These are phyloP conservation scores for Balaenoptera acutorostrata DNA, from an alignment of 2,113 vertebrate genomes.

Conservation along the genomic window DNA sequence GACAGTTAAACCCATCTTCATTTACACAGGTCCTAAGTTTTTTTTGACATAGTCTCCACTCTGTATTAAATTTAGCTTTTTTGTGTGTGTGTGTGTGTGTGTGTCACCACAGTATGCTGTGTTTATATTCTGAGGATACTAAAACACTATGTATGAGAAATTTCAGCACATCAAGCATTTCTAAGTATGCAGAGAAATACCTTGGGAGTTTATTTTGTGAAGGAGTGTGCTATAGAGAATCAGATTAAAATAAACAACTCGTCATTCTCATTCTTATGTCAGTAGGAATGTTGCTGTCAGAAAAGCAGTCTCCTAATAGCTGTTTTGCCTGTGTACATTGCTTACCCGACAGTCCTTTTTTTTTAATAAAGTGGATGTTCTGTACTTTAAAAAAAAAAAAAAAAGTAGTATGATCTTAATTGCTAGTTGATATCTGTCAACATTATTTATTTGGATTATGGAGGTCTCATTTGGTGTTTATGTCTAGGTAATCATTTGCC, in stretches of 20 bases:
- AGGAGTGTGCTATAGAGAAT: neutral
- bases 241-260: constrained; percentile 27
- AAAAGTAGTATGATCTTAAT: neutral
- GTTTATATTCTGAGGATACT: neutral
- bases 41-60: neutral
- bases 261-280: neutral
- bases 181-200: constrained; percentile 7
- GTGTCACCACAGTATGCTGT: neutral
- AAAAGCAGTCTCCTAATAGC: neutral
- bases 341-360: neutral
- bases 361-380: neutral
- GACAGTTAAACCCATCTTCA: neutral
- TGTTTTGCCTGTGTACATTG: neutral
- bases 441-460: constrained; percentile 16
- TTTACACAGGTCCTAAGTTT: neutral
- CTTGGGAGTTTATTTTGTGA: constrained; percentile 28
- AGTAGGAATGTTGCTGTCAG: neutral
- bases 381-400: neutral
- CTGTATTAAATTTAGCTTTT: no score
- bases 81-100: neutral
- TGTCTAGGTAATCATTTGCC: neutral
- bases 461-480: neutral
- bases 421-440: neutral
- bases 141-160: neutral
- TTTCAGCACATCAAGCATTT: constrained; percentile 5